Evolutionary conservation across 2,888 invertebrate species (phyloP).

Genomic region (Anaspis maculata): DNA sequence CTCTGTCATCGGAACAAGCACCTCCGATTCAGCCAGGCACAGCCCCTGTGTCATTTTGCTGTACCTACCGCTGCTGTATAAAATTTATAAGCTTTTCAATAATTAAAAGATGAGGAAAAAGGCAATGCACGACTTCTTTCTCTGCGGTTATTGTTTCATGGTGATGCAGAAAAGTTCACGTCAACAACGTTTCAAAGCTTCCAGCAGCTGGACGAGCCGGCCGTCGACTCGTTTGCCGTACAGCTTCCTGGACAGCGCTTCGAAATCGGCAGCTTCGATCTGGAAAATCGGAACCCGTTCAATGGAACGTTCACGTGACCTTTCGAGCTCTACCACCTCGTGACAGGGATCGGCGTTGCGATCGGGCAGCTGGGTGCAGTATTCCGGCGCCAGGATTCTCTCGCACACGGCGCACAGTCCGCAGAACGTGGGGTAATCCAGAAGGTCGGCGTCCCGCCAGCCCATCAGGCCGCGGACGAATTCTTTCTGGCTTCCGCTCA

Average conservation of each 20-base stretch:
- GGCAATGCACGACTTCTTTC: no score
- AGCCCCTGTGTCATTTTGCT: no score
- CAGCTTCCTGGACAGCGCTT: slow-evolving; percentile 53
- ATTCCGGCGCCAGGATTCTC: slow-evolving; percentile 52
- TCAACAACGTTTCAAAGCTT: no score
- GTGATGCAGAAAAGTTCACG: no score
- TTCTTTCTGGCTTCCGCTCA: slow-evolving; percentile 45
- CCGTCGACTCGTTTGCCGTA: slow-evolving; percentile 43
- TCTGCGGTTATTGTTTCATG: no score
- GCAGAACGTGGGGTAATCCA: slow-evolving; percentile 70
- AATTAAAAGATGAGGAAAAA: no score
- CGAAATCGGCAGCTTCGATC: slow-evolving; percentile 64
- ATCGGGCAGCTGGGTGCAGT: slow-evolving; percentile 42
- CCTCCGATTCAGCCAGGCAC: no score
- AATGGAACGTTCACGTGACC: neutral
- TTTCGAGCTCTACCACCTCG: slow-evolving; percentile 45
- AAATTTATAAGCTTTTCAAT: no score
- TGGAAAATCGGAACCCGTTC: slow-evolving; percentile 24
- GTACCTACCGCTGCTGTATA: no score
- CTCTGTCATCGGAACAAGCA: no score
- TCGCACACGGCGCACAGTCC: slow-evolving; percentile 72
- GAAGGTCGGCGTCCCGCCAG: slow-evolving; percentile 45
- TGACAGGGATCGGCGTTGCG: slow-evolving; percentile 61
- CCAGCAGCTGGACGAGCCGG: no score
- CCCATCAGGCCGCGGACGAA: slow-evolving; percentile 46